Evolutionary conservation across 2,888 invertebrate genomes (phyloP).

Genomic region (Ellobium chinense): DNA sequence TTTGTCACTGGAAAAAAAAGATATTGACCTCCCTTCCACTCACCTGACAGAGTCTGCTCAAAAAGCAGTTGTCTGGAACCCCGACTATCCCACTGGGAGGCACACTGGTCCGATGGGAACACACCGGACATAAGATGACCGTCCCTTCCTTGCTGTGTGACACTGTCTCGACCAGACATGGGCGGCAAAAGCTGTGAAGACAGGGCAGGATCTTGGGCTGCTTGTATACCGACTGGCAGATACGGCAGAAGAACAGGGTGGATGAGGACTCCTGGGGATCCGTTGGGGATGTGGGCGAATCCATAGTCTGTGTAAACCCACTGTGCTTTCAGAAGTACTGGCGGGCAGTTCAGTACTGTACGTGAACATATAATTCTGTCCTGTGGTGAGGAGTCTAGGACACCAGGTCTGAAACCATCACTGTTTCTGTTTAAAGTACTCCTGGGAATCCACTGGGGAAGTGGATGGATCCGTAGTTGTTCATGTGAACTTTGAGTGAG

Average conservation of each 20-base stretch:
- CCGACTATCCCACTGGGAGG: slow-evolving; percentile 38
- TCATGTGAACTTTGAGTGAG: no score
- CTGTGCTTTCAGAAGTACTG: no score
- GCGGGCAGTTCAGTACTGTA: no score
- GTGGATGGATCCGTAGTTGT: no score
- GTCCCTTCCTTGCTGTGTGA: neutral
- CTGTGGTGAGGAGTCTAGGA: no score
- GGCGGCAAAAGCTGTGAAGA: slow-evolving; percentile 51
- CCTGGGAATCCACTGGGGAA: neutral
- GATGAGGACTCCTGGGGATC: neutral
- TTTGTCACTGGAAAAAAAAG: no score
- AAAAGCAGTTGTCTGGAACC: slow-evolving; percentile 48
- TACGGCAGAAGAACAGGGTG: slow-evolving; percentile 36
- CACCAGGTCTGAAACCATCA: no score
- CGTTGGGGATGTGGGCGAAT: neutral
- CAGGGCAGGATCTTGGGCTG: slow-evolving; percentile 49
- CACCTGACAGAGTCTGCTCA: slow-evolving; percentile 48
- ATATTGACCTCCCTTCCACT: no score
- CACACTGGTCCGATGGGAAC: slow-evolving; percentile 44
- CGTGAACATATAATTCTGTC: no score
- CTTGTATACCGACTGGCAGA: slow-evolving; percentile 49
- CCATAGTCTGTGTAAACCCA: no score
- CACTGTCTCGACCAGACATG: slow-evolving; percentile 40
- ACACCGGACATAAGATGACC: slow-evolving; percentile 47
- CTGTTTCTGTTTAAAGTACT: neutral